phyloP scores from a whole-genome alignment of 2,113 vertebrate genomes.

The Canis aureus region DNA sequence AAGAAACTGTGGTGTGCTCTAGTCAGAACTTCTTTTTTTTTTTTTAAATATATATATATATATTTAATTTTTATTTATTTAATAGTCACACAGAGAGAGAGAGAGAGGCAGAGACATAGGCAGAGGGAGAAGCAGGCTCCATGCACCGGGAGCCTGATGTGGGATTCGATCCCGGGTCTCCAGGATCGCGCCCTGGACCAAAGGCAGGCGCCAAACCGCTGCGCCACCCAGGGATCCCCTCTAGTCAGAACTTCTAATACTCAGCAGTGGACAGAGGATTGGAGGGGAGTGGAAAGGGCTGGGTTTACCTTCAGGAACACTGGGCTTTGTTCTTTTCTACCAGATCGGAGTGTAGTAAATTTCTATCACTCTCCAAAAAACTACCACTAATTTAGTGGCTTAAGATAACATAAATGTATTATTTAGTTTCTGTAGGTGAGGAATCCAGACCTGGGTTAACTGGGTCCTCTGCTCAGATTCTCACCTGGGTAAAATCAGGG shows the following conservation, averaged over 20 bases:
- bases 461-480: not conserved
- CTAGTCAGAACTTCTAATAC: not conserved
- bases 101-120: no score
- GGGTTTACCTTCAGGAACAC: not conserved
- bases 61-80: no score
- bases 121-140: no score
- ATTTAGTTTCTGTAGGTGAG: not conserved
- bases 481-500: not conserved
- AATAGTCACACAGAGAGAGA: no score
- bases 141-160: no score
- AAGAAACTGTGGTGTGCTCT: not conserved
- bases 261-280: no score
- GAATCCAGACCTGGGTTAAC: not conserved
- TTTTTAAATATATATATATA: no score
- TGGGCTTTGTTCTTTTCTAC: not conserved
- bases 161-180: no score
- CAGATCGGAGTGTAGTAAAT: not conserved
- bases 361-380: not conserved
- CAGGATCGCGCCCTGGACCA: no score
- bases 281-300: fast-evolving
- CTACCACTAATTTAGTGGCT: not conserved
- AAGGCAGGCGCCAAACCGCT: no score
- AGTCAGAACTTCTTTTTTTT: not conserved
- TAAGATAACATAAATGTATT: not conserved
- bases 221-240: no score